phyloP scores from a whole-genome alignment of 2,888 invertebrate genomes.

The Andrena minutula region DNA sequence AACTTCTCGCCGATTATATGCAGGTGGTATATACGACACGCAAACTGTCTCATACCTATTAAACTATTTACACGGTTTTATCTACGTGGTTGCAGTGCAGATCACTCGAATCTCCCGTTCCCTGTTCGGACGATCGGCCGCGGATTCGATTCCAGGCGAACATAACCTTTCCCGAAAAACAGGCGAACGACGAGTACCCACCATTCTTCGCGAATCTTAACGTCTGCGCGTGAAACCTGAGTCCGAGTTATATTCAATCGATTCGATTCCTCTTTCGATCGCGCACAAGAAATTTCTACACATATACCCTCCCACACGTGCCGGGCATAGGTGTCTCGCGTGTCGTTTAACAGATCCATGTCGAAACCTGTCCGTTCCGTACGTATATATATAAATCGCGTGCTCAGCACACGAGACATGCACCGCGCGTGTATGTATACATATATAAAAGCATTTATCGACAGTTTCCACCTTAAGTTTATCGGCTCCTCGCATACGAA shows the following conservation, averaged over 20 bases:
- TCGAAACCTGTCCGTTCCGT: slow-evolving; percentile 8
- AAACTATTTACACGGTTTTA: slow-evolving; percentile 76
- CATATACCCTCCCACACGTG: background rate
- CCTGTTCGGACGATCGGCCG: background rate
- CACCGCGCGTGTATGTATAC: slow-evolving; percentile 68
- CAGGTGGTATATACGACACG: slow-evolving; percentile 36
- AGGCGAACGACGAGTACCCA: slow-evolving; percentile 14
- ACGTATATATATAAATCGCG: slow-evolving; percentile 19
- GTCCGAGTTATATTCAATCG: slow-evolving; percentile 6
- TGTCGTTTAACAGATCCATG: slow-evolving; percentile 12
- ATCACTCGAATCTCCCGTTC: slow-evolving; percentile 13
- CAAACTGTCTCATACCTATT: slow-evolving; percentile 48
- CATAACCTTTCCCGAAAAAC: background rate
- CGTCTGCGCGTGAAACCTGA: slow-evolving; percentile 1
- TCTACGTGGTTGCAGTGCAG: slow-evolving; percentile 44
- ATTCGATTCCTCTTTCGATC: slow-evolving; percentile 10
- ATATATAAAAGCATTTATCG: slow-evolving; percentile 81
- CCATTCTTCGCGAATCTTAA: background rate
- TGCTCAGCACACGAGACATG: slow-evolving; percentile 15
- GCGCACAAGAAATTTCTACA: slow-evolving; percentile 3
- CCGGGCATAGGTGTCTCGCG: slow-evolving; percentile 33
- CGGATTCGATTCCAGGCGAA: background rate
- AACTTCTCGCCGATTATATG: slow-evolving; percentile 39
- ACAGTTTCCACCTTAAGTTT: slow-evolving; percentile 78
- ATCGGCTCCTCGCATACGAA: slow-evolving; percentile 48